Conservation (phyloP, 2,797 vertebrate species). For the Gobio occitaniae region DNA sequence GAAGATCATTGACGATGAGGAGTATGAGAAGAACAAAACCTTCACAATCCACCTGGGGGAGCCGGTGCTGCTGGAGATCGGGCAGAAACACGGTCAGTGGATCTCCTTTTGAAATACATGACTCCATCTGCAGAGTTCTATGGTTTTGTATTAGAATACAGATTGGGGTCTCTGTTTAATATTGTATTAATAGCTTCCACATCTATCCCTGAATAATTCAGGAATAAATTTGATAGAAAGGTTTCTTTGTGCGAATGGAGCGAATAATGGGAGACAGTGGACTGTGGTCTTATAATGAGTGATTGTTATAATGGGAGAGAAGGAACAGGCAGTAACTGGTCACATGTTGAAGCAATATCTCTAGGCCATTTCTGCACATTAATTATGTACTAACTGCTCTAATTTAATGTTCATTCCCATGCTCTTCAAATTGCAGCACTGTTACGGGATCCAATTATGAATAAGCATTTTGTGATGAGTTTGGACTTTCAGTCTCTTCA, state of each 20-base stretch:
- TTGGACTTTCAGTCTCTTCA: neutral
- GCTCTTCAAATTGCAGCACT: conserved; percentile 32
- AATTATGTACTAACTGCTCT: conserved; percentile 49
- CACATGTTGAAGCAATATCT: conserved; percentile 35
- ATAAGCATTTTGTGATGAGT: conserved; percentile 7
- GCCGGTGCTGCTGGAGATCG: conserved; percentile 83
- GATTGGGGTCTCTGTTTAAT: conserved; percentile 19
- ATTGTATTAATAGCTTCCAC: conserved; percentile 30
- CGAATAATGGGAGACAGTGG: neutral
- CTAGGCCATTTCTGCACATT: conserved; percentile 37
- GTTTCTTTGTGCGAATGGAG: conserved; percentile 15
- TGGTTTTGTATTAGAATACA: neutral
- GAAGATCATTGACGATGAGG: conserved; percentile 88
- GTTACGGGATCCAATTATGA: conserved; percentile 29
- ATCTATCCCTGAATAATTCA: conserved; percentile 22
- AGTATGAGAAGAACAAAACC: conserved; percentile 90
- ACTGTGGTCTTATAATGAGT: neutral
- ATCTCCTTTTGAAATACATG: neutral
- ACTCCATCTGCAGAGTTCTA: neutral
- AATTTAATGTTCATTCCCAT: conserved; percentile 43
- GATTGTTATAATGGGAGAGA: conserved; percentile 20
- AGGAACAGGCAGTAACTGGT: conserved; percentile 28
- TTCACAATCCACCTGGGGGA: conserved; percentile 84
- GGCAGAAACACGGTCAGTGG: conserved; percentile 81
- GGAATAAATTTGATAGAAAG: conserved; percentile 16